These are phyloP conservation scores for Leptinotarsa lineolata DNA, from an alignment of 1,140 invertebrate species.

Conservation along the genomic window DNA sequence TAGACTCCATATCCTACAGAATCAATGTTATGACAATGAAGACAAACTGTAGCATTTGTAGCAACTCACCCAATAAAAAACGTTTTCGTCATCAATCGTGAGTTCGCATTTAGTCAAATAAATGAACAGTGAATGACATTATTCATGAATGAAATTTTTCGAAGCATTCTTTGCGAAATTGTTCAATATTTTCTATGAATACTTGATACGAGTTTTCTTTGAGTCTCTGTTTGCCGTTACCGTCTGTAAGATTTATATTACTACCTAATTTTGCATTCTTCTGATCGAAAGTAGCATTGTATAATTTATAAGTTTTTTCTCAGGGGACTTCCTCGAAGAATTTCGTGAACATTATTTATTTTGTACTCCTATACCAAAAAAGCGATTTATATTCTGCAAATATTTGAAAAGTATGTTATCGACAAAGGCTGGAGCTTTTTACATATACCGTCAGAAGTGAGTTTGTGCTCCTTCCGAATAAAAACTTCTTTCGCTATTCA, in stretches of 20 bases:
- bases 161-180: not conserved
- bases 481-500: not conserved
- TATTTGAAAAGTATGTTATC: constrained; percentile 4
- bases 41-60: too few species aligned
- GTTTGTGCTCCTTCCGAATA: not conserved
- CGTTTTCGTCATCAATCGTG: too few species aligned
- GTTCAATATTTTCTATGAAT: not conserved
- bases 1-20: too few species aligned
- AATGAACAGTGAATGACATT: too few species aligned
- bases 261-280: constrained; percentile 14
- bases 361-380: not conserved
- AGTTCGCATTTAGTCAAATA: too few species aligned
- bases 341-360: not conserved
- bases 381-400: not conserved
- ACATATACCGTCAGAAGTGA: not conserved
- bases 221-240: not conserved
- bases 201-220: not conserved
- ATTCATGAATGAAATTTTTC: too few species aligned
- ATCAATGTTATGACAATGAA: too few species aligned
- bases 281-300: constrained; percentile 10
- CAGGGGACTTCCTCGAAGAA: not conserved
- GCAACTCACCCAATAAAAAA: too few species aligned
- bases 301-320: constrained; percentile 21
- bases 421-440: constrained; percentile 1
- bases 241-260: constrained; percentile 7